Evolutionary conservation across 2,888 invertebrate genomes (phyloP), one percentile per base, ranked within the genome.

Genomic region (Apamea crenata): DNA sequence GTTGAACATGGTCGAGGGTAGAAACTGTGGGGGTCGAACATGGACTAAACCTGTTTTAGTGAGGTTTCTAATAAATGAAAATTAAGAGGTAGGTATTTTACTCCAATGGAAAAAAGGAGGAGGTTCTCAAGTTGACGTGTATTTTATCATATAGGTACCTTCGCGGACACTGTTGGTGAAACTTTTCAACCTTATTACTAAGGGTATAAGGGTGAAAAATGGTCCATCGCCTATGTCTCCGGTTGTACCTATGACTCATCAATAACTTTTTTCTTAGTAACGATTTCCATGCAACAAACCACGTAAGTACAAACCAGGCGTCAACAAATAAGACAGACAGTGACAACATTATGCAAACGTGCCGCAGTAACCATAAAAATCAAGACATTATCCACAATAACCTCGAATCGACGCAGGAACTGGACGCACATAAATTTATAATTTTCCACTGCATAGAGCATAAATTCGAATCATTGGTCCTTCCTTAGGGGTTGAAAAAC

Each of bases 381-480:
- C 93, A 94, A 92, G 94, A 93, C 90, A 91, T 91, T 93, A 91
- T 93, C 91, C 91, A 88, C 89, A 86, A 89, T 91, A 93, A 72
- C 78, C 87, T 92, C 66, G 80, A 50, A 80, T 81, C 93, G 93
- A 87, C 90, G 91, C 93, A 94, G 96, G 96, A 96, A 95, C 96
- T 96, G 96, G 96, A 95, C 96, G 91, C 88, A 90, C 94, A 95
- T 96, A 96, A 96, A 97, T 96, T 96, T 96, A 95, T 97, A 93
- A 96, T 96, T 96, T 97, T 97, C 96, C 96, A 95, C 95, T 95
- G 96, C 96, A 96, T 96, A 96, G 96, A 96, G 95, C 96, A 94
- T 95, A 96, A 96, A 96, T 95, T 95, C 96, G 95, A 95, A 95
- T 96, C 96, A 96, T 94, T 96, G 95, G 93, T 95, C 93, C 91